Conservation (phyloP, 2,113 vertebrate genomes). For the Carollia perspicillata region DNA sequence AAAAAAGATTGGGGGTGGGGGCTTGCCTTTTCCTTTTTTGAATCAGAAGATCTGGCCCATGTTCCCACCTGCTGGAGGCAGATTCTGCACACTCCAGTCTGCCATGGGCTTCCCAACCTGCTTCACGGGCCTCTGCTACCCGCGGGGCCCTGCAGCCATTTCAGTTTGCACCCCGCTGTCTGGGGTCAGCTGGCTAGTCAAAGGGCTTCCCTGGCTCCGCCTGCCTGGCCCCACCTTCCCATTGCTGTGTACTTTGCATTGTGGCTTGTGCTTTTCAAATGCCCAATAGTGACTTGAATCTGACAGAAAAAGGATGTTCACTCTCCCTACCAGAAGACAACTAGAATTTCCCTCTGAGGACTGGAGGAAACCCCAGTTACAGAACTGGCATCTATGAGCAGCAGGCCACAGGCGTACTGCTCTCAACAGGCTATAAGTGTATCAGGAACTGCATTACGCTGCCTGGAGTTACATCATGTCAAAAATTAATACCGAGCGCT, state of each 20-base stretch:
- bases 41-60: neutral
- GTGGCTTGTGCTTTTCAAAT: neutral
- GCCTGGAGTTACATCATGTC: neutral
- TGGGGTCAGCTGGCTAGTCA: neutral
- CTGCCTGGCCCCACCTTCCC: neutral
- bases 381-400: neutral
- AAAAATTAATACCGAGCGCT: neutral
- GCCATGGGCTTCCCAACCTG: fast-evolving
- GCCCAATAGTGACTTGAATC: neutral
- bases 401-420: fast-evolving
- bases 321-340: neutral
- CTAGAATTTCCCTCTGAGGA: neutral
- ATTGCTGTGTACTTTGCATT: neutral
- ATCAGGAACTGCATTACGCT: neutral
- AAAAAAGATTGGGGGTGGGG: neutral
- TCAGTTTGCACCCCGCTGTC: fast-evolving
- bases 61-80: too few relatives aligned
- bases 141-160: fast-evolving
- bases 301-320: neutral
- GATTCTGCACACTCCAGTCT: neutral
- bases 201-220: neutral
- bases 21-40: neutral
- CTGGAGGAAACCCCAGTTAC: neutral
- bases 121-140: neutral
- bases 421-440: neutral